These are phyloP conservation scores for Leptodactylus fuscus DNA, from an alignment of 2,113 vertebrate species.

Conservation along the genomic window DNA sequence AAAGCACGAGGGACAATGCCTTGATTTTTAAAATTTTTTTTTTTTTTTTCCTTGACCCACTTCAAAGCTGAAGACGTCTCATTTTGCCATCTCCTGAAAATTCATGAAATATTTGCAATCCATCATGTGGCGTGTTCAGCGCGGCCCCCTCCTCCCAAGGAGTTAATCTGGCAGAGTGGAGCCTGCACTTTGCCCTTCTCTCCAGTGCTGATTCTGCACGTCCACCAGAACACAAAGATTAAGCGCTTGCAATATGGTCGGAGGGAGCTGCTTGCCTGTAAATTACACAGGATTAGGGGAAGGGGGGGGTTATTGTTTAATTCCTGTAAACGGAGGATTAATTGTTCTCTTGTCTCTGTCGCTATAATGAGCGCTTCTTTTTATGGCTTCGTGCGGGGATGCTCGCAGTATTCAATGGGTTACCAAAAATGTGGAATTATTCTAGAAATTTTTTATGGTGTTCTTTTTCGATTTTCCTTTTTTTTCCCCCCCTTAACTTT, in stretches of 20 bases:
- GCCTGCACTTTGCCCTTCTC: slow-evolving; percentile 23
- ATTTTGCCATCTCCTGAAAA: slow-evolving; percentile 10
- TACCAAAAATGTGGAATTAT: no score
- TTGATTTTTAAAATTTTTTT: background rate
- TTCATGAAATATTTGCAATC: slow-evolving; percentile 1
- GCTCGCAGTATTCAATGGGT: no score
- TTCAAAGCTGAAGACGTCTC: background rate
- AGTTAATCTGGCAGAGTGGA: slow-evolving; percentile 20
- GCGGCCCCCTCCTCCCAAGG: background rate
- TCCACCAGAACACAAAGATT: slow-evolving; percentile 5
- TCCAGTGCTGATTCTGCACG: slow-evolving; percentile 23
- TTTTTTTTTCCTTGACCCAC: background rate
- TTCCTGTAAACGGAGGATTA: slow-evolving; percentile 51
- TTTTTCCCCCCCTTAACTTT: no score
- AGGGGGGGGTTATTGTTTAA: slow-evolving; percentile 47
- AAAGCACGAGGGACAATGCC: background rate
- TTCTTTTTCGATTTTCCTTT: no score
- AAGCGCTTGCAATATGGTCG: slow-evolving; percentile 32
- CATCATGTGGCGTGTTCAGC: background rate
- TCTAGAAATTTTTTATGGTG: no score
- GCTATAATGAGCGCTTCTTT: slow-evolving; percentile 13
- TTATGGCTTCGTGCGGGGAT: no score
- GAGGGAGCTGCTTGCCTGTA: slow-evolving; percentile 20
- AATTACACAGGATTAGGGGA: slow-evolving; percentile 43
- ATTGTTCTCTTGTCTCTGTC: slow-evolving; percentile 49